These are phyloP conservation scores for Hydrotaea cyrtoneurina DNA, from an alignment of 2,888 invertebrate species.

Conservation along the genomic window DNA sequence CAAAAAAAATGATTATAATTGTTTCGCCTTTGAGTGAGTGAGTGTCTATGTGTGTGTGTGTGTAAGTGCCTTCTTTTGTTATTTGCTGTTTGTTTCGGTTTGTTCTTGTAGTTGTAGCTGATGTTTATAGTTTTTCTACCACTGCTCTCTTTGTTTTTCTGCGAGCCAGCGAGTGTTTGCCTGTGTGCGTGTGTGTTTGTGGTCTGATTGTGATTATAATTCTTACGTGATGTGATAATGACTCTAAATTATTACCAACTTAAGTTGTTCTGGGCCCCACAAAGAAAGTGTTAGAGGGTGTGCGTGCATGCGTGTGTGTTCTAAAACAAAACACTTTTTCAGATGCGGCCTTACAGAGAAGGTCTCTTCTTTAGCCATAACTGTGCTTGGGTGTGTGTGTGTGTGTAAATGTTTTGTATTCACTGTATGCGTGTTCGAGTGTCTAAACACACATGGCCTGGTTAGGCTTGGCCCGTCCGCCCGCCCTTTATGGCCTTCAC, in stretches of 20 bases:
- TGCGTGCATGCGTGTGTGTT: neutral
- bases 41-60: neutral
- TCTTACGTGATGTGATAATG: constrained; percentile 61
- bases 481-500: constrained; percentile 1
- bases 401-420: neutral
- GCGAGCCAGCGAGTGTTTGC: neutral
- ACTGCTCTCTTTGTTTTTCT: neutral
- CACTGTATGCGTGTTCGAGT: constrained; percentile 24
- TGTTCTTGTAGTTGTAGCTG: neutral
- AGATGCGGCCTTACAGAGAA: constrained; percentile 5
- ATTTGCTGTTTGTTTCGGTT: neutral
- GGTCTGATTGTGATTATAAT: constrained; percentile 24
- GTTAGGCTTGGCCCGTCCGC: neutral
- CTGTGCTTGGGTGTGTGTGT: neutral
- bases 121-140: constrained; percentile 18
- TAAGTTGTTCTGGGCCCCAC: constrained; percentile 20
- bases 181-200: neutral
- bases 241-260: constrained; percentile 58
- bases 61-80: constrained; percentile 12
- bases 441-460: constrained; percentile 29
- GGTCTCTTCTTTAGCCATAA: neutral
- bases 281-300: constrained; percentile 20
- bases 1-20: constrained; percentile 14
- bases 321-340: constrained; percentile 16
- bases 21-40: constrained; percentile 5